Conservation (phyloP, 2,797 vertebrate species). For the Tapera naevia region DNA sequence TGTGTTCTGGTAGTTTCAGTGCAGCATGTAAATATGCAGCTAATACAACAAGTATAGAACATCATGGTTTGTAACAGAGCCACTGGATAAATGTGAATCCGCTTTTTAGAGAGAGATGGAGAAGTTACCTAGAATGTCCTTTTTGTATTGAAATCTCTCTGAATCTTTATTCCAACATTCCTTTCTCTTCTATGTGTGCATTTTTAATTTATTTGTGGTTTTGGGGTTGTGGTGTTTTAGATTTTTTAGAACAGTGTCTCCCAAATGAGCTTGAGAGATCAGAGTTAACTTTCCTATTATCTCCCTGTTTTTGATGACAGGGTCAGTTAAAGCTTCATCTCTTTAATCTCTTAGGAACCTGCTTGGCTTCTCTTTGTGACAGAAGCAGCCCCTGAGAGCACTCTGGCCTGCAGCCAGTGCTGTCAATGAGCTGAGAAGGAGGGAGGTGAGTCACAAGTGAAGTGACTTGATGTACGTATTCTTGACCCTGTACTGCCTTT, state of each 20-base stretch:
- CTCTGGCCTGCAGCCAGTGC: neutral
- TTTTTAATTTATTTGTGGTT: neutral
- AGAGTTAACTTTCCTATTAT: neutral
- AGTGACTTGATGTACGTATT: rapidly evolving
- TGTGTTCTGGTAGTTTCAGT: neutral
- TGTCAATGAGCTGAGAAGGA: neutral
- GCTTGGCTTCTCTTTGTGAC: neutral
- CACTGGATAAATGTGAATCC: neutral
- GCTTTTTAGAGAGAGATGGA: neutral
- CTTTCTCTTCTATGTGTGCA: neutral
- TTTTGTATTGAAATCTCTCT: neutral
- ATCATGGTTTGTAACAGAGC: neutral
- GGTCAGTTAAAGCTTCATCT: neutral
- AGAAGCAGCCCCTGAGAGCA: neutral
- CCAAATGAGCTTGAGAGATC: neutral
- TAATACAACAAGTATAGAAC: neutral
- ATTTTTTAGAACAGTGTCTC: neutral
- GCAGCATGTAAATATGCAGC: neutral
- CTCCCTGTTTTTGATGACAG: neutral
- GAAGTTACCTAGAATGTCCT: neutral
- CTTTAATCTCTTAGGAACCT: neutral
- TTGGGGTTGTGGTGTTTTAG: neutral
- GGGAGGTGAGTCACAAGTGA: neutral
- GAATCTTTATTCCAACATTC: neutral
- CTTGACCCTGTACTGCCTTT: neutral